These are phyloP conservation scores for Eurois occulta DNA, from an alignment of 2,888 invertebrate genomes.

Conservation along the genomic window DNA sequence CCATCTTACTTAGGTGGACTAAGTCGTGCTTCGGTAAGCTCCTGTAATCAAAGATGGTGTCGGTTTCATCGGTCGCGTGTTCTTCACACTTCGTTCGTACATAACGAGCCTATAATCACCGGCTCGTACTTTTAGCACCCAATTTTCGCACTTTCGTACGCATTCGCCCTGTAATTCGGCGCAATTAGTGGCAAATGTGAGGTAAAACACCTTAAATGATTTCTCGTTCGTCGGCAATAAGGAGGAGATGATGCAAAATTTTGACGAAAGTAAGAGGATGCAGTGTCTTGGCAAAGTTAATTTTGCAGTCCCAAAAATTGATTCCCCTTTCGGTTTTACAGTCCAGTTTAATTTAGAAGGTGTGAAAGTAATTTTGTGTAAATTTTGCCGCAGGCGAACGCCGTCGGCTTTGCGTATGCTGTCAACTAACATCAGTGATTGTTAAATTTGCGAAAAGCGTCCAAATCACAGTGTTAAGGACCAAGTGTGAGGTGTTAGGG, in stretches of 20 bases:
- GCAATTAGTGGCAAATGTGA: constrained; percentile 77
- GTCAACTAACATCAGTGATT: constrained; percentile 59
- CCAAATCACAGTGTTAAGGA: constrained; percentile 57
- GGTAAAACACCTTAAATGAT: constrained; percentile 67
- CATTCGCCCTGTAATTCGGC: constrained; percentile 81
- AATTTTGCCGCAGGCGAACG: constrained; percentile 32
- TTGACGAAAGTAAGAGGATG: constrained; percentile 61
- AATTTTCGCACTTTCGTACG: constrained; percentile 84
- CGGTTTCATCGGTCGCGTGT: constrained; percentile 67
- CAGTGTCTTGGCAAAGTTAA: constrained; percentile 48
- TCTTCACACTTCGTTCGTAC: constrained; percentile 58
- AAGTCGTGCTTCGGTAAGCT: constrained; percentile 40
- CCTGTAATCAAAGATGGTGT: constrained; percentile 63
- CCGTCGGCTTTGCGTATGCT: constrained; percentile 57
- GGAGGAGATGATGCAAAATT: constrained; percentile 43
- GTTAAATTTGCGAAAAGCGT: constrained; percentile 62
- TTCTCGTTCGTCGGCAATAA: constrained; percentile 61
- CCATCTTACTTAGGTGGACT: constrained; percentile 6
- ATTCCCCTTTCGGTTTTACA: constrained; percentile 1
- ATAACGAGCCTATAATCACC: constrained; percentile 68
- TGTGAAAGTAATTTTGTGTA: constrained; percentile 34
- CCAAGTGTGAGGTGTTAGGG: constrained; percentile 55
- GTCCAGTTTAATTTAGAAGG: constrained; percentile 14
- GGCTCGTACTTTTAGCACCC: constrained; percentile 81
- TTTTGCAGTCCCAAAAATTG: constrained; percentile 27